Percentiles rank a stretch among this genome's conserved stretches.
Evolutionary conservation across 2,888 invertebrate genomes (phyloP).

Genomic region (Protodeltote pygarga): DNA sequence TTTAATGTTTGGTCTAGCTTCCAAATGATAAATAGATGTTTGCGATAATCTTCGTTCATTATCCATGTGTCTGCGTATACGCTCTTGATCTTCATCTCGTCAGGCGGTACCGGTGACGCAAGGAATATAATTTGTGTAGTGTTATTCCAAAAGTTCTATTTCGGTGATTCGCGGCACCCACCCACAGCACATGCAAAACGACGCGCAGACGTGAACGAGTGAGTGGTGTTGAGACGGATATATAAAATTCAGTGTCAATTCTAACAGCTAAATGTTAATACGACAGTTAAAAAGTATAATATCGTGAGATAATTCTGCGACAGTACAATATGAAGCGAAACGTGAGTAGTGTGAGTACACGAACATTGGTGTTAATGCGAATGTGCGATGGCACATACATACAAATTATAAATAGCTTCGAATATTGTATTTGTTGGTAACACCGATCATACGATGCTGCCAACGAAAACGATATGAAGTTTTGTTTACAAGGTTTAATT

Average conservation of each 20-base stretch:
- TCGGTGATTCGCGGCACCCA: slow-evolving; percentile 76
- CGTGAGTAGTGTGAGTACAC: slow-evolving; percentile 84
- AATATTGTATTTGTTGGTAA: slow-evolving; percentile 60
- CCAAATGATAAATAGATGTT: slow-evolving; percentile 13
- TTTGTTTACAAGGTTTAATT: slow-evolving; percentile 66
- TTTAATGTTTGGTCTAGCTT: slow-evolving; percentile 35
- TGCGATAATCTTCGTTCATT: slow-evolving; percentile 29
- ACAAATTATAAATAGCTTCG: slow-evolving; percentile 56
- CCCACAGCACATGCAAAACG: slow-evolving; percentile 71
- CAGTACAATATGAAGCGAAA: slow-evolving; percentile 80
- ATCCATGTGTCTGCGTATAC: slow-evolving; percentile 50
- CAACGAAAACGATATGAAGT: slow-evolving; percentile 63
- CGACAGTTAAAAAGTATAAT: slow-evolving; percentile 47
- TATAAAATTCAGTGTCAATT: slow-evolving; percentile 63
- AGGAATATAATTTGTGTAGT: slow-evolving; percentile 81
- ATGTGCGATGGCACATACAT: slow-evolving; percentile 36
- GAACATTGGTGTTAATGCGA: slow-evolving; percentile 36
- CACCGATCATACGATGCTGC: slow-evolving; percentile 60
- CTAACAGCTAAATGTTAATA: slow-evolving; percentile 42
- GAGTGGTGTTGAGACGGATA: slow-evolving; percentile 69
- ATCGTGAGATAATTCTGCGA: slow-evolving; percentile 50
- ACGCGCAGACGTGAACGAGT: slow-evolving; percentile 69
- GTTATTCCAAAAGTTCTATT: slow-evolving; percentile 86
- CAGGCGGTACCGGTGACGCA: slow-evolving; percentile 77
- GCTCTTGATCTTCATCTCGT: slow-evolving; percentile 79